Evolutionary conservation across 2,888 invertebrate species (phyloP).

Genomic region (Eupithecia pulchellata): DNA sequence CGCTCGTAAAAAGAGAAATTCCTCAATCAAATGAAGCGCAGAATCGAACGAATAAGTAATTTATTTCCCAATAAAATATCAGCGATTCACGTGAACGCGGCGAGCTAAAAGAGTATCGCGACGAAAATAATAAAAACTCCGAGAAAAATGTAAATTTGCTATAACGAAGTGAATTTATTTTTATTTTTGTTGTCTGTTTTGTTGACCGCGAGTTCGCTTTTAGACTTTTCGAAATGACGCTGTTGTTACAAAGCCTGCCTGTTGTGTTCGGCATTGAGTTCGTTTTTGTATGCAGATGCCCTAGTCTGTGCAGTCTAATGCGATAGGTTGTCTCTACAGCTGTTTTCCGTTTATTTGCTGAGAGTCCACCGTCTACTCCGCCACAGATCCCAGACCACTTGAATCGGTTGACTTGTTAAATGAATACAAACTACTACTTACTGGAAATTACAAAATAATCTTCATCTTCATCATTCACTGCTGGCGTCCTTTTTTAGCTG

Average conservation of each 20-base stretch:
- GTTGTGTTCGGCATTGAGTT: conserved; percentile 33
- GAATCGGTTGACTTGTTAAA: not conserved
- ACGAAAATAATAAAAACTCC: conserved; percentile 61
- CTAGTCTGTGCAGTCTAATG: conserved; percentile 50
- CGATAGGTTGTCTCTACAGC: conserved; percentile 49
- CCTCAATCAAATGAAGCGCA: conserved; percentile 59
- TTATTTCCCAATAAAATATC: conserved; percentile 57
- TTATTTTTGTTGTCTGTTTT: conserved; percentile 56
- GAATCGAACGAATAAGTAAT: conserved; percentile 51
- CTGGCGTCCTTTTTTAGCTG: not conserved
- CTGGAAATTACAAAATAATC: not conserved
- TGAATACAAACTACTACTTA: not conserved
- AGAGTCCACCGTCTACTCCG: conserved; percentile 50
- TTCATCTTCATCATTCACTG: not conserved
- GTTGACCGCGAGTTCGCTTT: conserved; percentile 57
- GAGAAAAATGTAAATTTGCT: conserved; percentile 77
- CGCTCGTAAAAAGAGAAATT: conserved; percentile 48
- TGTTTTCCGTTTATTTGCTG: conserved; percentile 59
- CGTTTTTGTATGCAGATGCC: conserved; percentile 36
- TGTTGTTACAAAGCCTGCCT: conserved; percentile 39
- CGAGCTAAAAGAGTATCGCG: conserved; percentile 56
- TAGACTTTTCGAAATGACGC: conserved; percentile 44
- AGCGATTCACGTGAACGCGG: conserved; percentile 49
- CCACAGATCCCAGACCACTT: not conserved
- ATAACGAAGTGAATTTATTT: conserved; percentile 76